Evolutionary conservation across 2,113 vertebrate genomes (phyloP).

Genomic region (Prunella himalayana): DNA sequence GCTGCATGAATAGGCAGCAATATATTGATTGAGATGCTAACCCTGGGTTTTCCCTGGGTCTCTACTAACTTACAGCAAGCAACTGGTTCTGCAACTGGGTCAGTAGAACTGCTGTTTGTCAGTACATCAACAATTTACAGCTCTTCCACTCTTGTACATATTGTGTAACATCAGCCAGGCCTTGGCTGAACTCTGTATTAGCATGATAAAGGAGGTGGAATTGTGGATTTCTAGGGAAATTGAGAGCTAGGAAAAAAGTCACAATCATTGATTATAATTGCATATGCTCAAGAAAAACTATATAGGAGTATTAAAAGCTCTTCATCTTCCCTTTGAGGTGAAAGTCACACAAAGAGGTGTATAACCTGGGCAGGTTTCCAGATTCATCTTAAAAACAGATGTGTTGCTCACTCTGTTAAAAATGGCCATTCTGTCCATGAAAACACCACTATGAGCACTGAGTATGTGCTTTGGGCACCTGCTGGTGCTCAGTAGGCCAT

Average conservation of each 20-base stretch:
- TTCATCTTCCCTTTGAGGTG: not conserved
- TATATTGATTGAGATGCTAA: not conserved
- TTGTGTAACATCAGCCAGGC: not conserved
- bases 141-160: not conserved
- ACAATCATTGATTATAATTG: not conserved
- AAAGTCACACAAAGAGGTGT: not conserved
- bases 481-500: not conserved
- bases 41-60: not conserved
- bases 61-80: not conserved
- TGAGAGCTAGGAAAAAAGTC: not conserved
- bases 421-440: not conserved
- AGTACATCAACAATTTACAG: not conserved
- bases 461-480: not conserved
- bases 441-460: accelerated
- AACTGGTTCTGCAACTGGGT: not conserved
- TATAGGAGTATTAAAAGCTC: not conserved
- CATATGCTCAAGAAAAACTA: not conserved
- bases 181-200: not conserved
- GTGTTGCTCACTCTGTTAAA: not conserved
- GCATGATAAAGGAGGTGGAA: not conserved
- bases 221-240: not conserved
- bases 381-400: not conserved
- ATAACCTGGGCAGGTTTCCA: not conserved
- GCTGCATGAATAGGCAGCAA: not conserved
- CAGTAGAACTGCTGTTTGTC: not conserved